Evolutionary conservation across 2,888 invertebrate genomes (phyloP).

Genomic region (Phytoseiulus persimilis): DNA sequence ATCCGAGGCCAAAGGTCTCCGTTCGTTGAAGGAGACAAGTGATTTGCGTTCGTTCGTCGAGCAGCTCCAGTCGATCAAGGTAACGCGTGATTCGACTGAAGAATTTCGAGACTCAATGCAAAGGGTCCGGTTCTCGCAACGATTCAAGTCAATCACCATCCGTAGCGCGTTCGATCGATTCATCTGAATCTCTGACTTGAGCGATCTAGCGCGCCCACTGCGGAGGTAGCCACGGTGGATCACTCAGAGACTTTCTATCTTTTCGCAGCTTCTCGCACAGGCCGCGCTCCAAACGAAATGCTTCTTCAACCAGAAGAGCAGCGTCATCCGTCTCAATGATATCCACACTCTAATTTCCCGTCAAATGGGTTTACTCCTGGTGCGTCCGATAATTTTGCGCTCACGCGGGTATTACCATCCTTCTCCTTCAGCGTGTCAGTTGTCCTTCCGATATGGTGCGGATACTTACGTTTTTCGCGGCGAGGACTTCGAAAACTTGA

Average conservation of each 20-base stretch:
- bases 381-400: neutral
- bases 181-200: no score
- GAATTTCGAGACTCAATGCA: no score
- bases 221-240: no score
- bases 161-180: no score
- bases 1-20: neutral
- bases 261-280: neutral
- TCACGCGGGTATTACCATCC: neutral
- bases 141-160: no score
- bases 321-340: neutral
- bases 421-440: neutral
- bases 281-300: neutral
- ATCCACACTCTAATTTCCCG: neutral
- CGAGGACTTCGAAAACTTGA: neutral
- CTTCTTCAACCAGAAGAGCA: neutral
- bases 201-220: no score
- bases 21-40: neutral
- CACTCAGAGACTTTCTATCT: no score
- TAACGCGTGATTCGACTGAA: neutral
- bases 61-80: neutral
- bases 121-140: no score
- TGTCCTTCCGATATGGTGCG: neutral
- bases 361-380: neutral
- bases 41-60: neutral
- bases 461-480: neutral